Evolutionary conservation across 2,888 invertebrate genomes (phyloP).

Genomic region (Stictocephala bisonia): DNA sequence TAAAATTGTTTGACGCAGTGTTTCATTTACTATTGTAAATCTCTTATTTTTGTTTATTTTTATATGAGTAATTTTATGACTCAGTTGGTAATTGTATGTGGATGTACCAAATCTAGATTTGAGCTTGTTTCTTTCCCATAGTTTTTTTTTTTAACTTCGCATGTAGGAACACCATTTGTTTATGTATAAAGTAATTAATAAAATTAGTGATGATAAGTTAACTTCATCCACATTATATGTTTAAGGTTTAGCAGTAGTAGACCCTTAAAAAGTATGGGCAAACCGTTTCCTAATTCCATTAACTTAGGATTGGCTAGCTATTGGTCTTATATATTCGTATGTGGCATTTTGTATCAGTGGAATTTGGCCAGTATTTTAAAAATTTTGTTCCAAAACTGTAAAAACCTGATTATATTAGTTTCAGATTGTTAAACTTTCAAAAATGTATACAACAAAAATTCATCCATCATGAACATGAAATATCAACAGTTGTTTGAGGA

Average conservation of each 20-base stretch:
- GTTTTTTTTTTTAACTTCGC: neutral
- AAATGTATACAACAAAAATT: constrained; percentile 12
- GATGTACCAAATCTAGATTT: neutral
- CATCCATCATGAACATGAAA: too few relatives aligned
- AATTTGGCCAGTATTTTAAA: too few relatives aligned
- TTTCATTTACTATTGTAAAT: constrained; percentile 11
- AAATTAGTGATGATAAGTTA: constrained; percentile 23
- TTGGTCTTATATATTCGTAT: too few relatives aligned
- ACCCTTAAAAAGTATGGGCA: too few relatives aligned
- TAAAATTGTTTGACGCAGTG: constrained; percentile 14
- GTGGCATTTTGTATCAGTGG: too few relatives aligned
- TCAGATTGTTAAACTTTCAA: constrained; percentile 6
- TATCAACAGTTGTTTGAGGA: too few relatives aligned
- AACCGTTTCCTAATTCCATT: too few relatives aligned
- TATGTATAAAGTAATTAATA: constrained; percentile 6
- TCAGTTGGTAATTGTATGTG: neutral
- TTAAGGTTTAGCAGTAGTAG: too few relatives aligned
- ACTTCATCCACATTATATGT: too few relatives aligned
- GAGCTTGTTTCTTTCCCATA: neutral
- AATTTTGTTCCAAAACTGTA: too few relatives aligned
- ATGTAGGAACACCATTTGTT: neutral
- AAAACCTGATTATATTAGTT: too few relatives aligned
- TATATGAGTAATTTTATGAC: neutral
- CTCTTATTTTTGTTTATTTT: constrained; percentile 7
- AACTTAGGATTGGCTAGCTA: too few relatives aligned